Evolutionary conservation across 2,888 invertebrate species (phyloP), one percentile per base, ranked within the genome.

Genomic region (Rhabditoides inermis): DNA sequence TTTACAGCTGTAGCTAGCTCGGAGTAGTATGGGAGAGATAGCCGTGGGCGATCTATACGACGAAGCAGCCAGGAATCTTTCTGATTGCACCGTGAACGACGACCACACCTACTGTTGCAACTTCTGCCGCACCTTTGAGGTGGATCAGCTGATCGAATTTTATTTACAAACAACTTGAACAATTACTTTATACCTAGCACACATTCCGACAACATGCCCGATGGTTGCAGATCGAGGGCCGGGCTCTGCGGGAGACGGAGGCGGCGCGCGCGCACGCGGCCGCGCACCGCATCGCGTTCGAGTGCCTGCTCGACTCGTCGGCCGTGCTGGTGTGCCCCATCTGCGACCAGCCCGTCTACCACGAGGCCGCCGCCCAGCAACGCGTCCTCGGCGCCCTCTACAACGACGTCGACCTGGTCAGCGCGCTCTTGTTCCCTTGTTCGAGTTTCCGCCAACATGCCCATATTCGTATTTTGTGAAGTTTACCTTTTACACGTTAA

Each of bases 261-360:
- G 20, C 22, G 10, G 45, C 18, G 4, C 20, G 30, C 10, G 15
- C 30, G 3, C 45, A 45, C 27, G 45, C 45, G 27, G 45, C 45
- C n/a, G 27, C 45, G 18, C 45, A 45, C 28, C 27, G 45, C 18
- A 45, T 45, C 22, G 45, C 45, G 23, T 45, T 45, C 45, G 45
- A 45, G 23, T 26, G 27, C 3, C 45, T 45, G 27, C 18, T 30
- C 27, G 45, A 45, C 10, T 28, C 45, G 45, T 27, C 20, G n/a
- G 10, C 30, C 18, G 15, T 45, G 4, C 45, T 45, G 18, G 22
- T n/a, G 27, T 45, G 45, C 28, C 45, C 25, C 27, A 45, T 45
- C 22, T 45, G 45, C 28, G 30, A 45, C 25, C 27, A 45, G 30
- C 25, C 27, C 10, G 18, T 18, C 18, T 18, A 15, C 15, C 10